phyloP scores from a whole-genome alignment of 2,888 invertebrate species.

The Poecilobothrus nobilitatus region DNA sequence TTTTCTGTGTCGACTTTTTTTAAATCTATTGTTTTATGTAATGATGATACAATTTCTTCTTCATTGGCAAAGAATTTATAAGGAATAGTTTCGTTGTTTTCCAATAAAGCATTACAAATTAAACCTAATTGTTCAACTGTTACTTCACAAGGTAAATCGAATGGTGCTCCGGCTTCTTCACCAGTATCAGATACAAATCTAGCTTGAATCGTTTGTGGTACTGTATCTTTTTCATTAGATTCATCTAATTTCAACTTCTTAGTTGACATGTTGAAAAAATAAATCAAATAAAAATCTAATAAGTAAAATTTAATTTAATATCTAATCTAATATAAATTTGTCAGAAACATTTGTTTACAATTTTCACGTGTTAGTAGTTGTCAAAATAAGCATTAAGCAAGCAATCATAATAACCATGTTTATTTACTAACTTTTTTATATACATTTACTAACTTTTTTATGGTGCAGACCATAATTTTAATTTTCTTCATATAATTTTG shows the following conservation, averaged over 20 bases:
- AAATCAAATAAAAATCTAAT: too few relatives aligned
- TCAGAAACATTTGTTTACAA: too few relatives aligned
- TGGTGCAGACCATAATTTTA: too few relatives aligned
- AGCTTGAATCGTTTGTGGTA: slow-evolving; percentile 51
- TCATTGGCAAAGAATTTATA: slow-evolving; percentile 87
- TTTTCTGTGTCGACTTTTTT: slow-evolving; percentile 65
- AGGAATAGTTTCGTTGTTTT: slow-evolving; percentile 70
- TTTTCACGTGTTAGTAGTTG: too few relatives aligned
- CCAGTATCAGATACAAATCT: slow-evolving; percentile 84
- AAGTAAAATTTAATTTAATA: too few relatives aligned
- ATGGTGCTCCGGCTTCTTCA: slow-evolving; percentile 70
- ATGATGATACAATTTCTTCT: slow-evolving; percentile 66
- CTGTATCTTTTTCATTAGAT: slow-evolving; percentile 17
- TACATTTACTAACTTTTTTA: too few relatives aligned
- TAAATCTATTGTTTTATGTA: slow-evolving; percentile 63
- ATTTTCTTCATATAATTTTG: too few relatives aligned
- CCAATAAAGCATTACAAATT: slow-evolving; percentile 78
- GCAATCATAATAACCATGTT: too few relatives aligned
- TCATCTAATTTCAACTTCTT: slow-evolving; percentile 25
- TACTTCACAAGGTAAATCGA: slow-evolving; percentile 74
- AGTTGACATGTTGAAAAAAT: slow-evolving; percentile 13
- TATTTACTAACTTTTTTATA: too few relatives aligned
- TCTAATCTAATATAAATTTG: too few relatives aligned
- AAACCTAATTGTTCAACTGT: slow-evolving; percentile 73
- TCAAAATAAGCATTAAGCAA: too few relatives aligned